These are phyloP conservation scores for Palloptera scutellata DNA, from an alignment of 2,888 invertebrate species.

Conservation along the genomic window DNA sequence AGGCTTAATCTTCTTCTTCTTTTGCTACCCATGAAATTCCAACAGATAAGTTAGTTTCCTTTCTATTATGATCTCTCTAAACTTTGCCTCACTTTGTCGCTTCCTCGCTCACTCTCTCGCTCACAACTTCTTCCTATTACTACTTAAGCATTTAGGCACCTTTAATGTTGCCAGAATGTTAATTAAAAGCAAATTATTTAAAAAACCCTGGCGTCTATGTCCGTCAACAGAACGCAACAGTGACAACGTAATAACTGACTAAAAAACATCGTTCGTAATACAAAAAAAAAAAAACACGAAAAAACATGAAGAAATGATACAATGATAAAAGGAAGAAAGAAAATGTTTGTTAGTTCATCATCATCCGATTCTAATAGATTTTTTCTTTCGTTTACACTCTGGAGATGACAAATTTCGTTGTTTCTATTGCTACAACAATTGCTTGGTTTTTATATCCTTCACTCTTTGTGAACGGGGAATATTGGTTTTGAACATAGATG, in stretches of 20 bases:
- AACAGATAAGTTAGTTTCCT: too few relatives aligned
- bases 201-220: conserved; percentile 45
- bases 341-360: conserved; percentile 9
- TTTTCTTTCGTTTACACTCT: not conserved
- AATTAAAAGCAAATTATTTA: conserved; percentile 61
- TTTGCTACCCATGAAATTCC: too few relatives aligned
- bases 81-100: too few relatives aligned
- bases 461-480: too few relatives aligned
- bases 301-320: conserved; percentile 12
- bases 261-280: not conserved
- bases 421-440: not conserved
- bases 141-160: conserved; percentile 19
- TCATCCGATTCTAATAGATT: not conserved
- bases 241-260: not conserved
- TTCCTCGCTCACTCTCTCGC: too few relatives aligned
- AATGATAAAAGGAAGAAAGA: conserved; percentile 12
- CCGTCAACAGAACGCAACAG: not conserved
- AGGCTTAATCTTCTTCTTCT: too few relatives aligned
- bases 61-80: too few relatives aligned
- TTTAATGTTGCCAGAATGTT: conserved; percentile 58
- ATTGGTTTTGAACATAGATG: not conserved
- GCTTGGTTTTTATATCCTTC: too few relatives aligned
- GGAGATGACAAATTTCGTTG: not conserved
- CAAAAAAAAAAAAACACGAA: not conserved
- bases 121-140: too few relatives aligned